Evolutionary conservation across 2,113 vertebrate species (phyloP).

Genomic region (Entelurus aequoreus): DNA sequence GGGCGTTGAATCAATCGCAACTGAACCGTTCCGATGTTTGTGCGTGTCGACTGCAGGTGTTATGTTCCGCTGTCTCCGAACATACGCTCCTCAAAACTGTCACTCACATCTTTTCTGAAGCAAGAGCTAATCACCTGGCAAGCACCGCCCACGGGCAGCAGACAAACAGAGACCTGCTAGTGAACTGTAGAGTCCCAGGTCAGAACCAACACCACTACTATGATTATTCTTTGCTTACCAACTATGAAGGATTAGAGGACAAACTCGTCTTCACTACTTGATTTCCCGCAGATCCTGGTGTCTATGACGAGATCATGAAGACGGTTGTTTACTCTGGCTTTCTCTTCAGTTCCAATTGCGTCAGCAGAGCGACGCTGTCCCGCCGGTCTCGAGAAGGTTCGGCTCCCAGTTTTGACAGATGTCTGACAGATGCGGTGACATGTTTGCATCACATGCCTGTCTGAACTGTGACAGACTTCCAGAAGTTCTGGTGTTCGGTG

Average conservation of each 20-base stretch:
- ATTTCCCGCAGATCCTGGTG: conserved; percentile 57
- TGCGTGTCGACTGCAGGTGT: conserved; percentile 59
- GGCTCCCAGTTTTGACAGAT: conserved; percentile 8
- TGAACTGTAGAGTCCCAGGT: background rate
- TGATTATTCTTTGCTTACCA: too few relatives aligned
- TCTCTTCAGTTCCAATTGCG: conserved; percentile 76
- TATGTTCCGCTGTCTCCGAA: conserved; percentile 83
- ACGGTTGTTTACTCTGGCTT: conserved; percentile 79
- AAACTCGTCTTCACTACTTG: too few relatives aligned
- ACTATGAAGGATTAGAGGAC: too few relatives aligned
- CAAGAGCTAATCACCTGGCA: conserved; percentile 42
- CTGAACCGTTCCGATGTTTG: background rate
- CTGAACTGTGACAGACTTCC: conserved; percentile 73
- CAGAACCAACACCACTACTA: background rate
- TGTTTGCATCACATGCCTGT: background rate
- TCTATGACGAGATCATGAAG: conserved; percentile 93
- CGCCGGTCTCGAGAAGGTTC: conserved; percentile 80
- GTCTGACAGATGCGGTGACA: too few relatives aligned
- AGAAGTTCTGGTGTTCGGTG: conserved; percentile 82
- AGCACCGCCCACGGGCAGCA: background rate
- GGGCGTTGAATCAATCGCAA: too few relatives aligned
- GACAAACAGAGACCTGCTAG: background rate
- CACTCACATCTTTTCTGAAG: conserved; percentile 84
- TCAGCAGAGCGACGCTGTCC: conserved; percentile 66
- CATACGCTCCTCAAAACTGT: conserved; percentile 86